Conservation (phyloP, 1,140 invertebrate genomes). For the Temnothorax longispinosus region DNA sequence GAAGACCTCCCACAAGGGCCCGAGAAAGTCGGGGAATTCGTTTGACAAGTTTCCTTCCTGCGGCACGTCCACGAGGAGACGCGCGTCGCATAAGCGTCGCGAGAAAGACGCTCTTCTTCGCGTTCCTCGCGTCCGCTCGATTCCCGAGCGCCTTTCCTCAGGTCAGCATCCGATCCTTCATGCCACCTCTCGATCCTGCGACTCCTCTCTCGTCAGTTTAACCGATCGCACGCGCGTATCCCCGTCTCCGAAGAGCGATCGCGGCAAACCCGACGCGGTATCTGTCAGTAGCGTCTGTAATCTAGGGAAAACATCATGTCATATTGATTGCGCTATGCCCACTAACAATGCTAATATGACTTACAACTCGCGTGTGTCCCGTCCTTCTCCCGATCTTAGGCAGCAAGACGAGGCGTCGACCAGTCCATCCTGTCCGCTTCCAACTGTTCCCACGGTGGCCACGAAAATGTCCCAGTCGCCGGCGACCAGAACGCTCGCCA, state of each 20-base stretch:
- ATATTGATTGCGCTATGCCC: conserved; percentile 59
- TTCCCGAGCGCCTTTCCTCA: conserved; percentile 7
- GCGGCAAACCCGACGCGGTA: neutral
- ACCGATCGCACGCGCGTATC: neutral
- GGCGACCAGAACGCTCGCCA: conserved; percentile 85
- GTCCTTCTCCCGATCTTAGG: conserved; percentile 80
- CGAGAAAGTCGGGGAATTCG: neutral
- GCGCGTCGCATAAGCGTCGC: neutral
- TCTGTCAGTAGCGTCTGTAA: conserved; percentile 49
- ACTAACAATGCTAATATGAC: conserved; percentile 83
- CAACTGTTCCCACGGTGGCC: conserved; percentile 68
- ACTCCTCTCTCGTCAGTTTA: conserved; percentile 15
- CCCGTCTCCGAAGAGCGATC: neutral
- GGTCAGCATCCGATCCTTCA: neutral
- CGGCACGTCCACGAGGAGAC: neutral
- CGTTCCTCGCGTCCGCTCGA: conserved; percentile 43
- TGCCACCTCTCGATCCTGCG: conserved; percentile 16
- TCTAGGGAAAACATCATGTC: conserved; percentile 61
- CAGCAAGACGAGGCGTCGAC: conserved; percentile 77
- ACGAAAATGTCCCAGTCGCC: conserved; percentile 85
- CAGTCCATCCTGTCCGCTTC: conserved; percentile 73
- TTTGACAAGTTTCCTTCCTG: neutral
- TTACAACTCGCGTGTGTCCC: conserved; percentile 85
- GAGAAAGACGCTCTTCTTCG: conserved; percentile 2
- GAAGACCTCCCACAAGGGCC: neutral